Percentiles rank a stretch among this genome's conserved stretches.
Evolutionary conservation across 1,140 invertebrate species (phyloP).

Genomic region (Micrasema minimum): DNA sequence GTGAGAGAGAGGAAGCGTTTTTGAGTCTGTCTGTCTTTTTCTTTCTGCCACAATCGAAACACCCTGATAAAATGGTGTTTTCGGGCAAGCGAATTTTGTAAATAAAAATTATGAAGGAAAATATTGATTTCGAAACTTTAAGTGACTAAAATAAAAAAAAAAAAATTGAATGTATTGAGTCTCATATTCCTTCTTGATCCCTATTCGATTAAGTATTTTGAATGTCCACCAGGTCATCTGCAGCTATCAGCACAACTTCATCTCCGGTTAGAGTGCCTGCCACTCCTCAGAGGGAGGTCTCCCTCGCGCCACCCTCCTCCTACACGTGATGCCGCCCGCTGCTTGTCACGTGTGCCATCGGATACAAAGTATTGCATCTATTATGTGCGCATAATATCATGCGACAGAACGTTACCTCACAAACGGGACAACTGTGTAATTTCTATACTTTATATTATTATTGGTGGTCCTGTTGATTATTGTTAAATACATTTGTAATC

Average conservation of each 20-base stretch:
- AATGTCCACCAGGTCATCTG: conserved; percentile 42
- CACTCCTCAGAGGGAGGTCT: conserved; percentile 33
- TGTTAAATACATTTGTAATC: conserved; percentile 10
- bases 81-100: too few relatives aligned
- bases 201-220: too few relatives aligned
- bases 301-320: conserved; percentile 43
- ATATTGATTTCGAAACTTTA: too few relatives aligned
- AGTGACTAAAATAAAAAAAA: too few relatives aligned
- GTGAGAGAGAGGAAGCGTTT: too few relatives aligned
- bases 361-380: background rate
- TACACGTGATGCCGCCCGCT: conserved; percentile 33
- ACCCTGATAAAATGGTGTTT: too few relatives aligned
- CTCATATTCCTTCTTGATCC: too few relatives aligned
- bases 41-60: too few relatives aligned
- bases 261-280: conserved; percentile 12
- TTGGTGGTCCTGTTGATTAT: conserved; percentile 19
- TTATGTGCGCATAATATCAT: conserved; percentile 13
- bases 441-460: conserved; percentile 23
- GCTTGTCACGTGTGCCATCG: conserved; percentile 9
- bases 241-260: conserved; percentile 38
- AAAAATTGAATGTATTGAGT: too few relatives aligned
- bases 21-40: too few relatives aligned
- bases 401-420: conserved; percentile 37
- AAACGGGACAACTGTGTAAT: conserved; percentile 21
- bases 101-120: too few relatives aligned